Base-by-base conservation (phyloP, 2,888 invertebrate species). In the Lithophane ornitopus region DNA sequence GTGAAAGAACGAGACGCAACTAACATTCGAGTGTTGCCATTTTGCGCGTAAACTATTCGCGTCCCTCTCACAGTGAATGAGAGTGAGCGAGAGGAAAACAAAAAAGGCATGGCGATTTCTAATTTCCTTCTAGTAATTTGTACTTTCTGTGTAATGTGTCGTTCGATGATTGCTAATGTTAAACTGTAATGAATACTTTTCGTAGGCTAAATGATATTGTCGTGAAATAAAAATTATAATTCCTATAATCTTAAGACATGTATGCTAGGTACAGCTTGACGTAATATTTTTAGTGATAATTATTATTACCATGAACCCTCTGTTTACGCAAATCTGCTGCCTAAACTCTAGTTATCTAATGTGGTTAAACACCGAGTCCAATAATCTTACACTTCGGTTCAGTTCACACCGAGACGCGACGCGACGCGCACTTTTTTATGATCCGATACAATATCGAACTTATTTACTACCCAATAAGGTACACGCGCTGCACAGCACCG, bases 91-190 rank as follows among this genome's bases (percentile, higher is more conserved):
- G 56, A 46, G 16, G n/a, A 2, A 12, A 34, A 49, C n/a, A 49
- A 28, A 22, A 66, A 16, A 16, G 19, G 22, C 2, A 19, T 49
- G 11, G 61, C 41, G 16, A 56, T 70, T 80, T 81, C n/a, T 74
- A 49, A 67, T 56, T n/a, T 19, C 34, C 12, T 58, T 74, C 46
- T 16, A 22, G 65, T 28, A 34, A 1, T 28, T 22, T 16, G 44
- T 59, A 54, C 14, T 59, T 58, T 59, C 39, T 12, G 58, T 83
- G 52, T 79, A 83, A 54, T 62, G 78, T 78, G 66, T 1, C 67
- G 78, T 77, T 34, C 49, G 77, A 76, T 62, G 34, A 56, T 61
- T 34, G 77, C 46, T 82, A 54, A 8, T 52, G 7, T 56, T 46
- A 46, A n/a, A 41, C 28, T 59, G 12, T 54, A 39, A n/a, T 67